A percentile compares a stretch with the other conserved stretches of the same genome.
phyloP scores from a whole-genome alignment of 2,888 invertebrate genomes.

The Noctuana brunneofusca region DNA sequence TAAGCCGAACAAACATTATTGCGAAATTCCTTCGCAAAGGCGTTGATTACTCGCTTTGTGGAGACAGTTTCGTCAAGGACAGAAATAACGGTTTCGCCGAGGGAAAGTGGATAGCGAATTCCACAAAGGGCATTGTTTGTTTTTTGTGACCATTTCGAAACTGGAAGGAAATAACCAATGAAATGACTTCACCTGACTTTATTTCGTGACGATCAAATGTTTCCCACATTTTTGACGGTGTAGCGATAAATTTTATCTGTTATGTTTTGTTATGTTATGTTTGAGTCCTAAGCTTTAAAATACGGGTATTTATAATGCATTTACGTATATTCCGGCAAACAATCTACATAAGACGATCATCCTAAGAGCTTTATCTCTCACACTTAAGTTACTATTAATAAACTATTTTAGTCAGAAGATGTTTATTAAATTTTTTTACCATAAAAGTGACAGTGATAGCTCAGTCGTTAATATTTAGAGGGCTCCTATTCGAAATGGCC shows the following conservation, averaged over 20 bases:
- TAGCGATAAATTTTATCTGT: not conserved
- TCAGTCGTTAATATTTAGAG: too few relatives aligned
- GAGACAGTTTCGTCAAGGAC: constrained; percentile 8
- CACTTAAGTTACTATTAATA: too few relatives aligned
- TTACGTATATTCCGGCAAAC: too few relatives aligned
- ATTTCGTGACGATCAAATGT: not conserved
- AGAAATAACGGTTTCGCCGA: constrained; percentile 24
- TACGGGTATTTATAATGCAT: too few relatives aligned
- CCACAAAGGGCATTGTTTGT: constrained; percentile 23
- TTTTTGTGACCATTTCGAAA: constrained; percentile 12
- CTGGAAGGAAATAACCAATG: constrained; percentile 3
- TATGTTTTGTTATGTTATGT: too few relatives aligned
- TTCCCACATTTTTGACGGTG: not conserved
- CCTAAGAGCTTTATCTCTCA: too few relatives aligned
- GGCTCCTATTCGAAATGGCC: too few relatives aligned
- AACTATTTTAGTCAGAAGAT: too few relatives aligned
- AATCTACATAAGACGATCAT: too few relatives aligned
- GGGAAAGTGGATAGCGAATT: constrained; percentile 12
- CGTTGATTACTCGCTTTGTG: constrained; percentile 22
- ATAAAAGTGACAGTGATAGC: too few relatives aligned
- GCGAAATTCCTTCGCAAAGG: constrained; percentile 14
- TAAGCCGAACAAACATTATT: constrained; percentile 15
- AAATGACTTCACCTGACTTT: not conserved
- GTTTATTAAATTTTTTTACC: too few relatives aligned
- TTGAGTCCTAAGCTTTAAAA: too few relatives aligned